Base-by-base conservation (phyloP, 2,888 invertebrate species). In the Nephrotoma appendiculata region DNA sequence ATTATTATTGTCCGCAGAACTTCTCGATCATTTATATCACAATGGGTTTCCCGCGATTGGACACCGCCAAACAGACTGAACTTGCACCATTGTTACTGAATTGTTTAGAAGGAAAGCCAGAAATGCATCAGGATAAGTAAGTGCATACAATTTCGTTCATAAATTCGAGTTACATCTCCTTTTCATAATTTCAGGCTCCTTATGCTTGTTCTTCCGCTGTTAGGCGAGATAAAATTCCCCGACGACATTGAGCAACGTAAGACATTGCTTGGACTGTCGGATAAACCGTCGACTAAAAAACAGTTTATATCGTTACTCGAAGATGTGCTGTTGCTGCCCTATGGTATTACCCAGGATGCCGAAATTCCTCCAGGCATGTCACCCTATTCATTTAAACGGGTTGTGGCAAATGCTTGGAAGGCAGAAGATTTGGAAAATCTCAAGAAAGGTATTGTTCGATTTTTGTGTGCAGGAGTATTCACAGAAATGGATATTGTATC, bases 21-120 rank as follows among this genome's bases (percentile, higher is more conserved):
- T 98, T 98, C 90, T 95, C 97, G 11, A 96, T 98, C 87, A 97
- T 98, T 89, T 98, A 98, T 90, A 95, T 98, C 88, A 97, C 97
- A 90, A 94, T 97, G 94, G 98, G 98, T 7, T 98, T 95, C 92
- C 97, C 98, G 0, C 93, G 98, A 86, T 92, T 98, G 89, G 93
- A 95, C 11, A 92, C 94, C 86, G 95, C 95, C 9, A 94, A 96
- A 89, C 97, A 97, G 91, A 93, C 95, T 5, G 94, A 94, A 88
- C 91, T 98, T 87, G 93, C 96, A 12, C 96, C 97, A 5, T 92
- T 94, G 87, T 92, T 98, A 87, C 92, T 98, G 41, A 94, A 94
- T 89, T 95, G 97, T 88, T 92, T 97, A 85, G 96, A 96, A 89
- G 95, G 95, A 87, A 96, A 96, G 90, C 96, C 98, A 44, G 94